phyloP scores from a whole-genome alignment of 2,797 vertebrate species.

The Pantherophis alleghaniensis region DNA sequence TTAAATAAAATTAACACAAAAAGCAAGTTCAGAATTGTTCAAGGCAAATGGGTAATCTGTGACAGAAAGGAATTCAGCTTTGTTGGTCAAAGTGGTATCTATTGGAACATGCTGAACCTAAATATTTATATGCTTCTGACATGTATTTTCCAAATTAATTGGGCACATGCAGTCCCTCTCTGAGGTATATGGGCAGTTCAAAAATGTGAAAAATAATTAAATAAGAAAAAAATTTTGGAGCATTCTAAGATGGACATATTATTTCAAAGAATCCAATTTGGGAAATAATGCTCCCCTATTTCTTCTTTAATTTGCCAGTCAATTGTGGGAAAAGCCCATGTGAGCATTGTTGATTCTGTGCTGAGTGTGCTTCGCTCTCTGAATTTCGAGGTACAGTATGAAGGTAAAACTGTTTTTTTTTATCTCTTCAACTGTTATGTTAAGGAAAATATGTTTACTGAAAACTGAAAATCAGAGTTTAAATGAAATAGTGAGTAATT shows the following conservation, averaged over 20 bases:
- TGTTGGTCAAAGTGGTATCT: neutral
- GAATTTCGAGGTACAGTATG: conserved; percentile 76
- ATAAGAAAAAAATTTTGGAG: neutral
- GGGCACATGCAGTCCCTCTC: neutral
- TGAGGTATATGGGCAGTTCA: neutral
- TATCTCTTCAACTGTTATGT: neutral
- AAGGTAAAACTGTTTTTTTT: conserved; percentile 68
- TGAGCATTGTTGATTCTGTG: conserved; percentile 70
- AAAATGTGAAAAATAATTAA: neutral
- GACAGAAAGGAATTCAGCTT: neutral
- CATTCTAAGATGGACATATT: neutral
- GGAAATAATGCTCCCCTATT: neutral
- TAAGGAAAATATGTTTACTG: neutral
- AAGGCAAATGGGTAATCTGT: neutral
- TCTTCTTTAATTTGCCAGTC: conserved; percentile 58
- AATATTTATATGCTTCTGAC: neutral
- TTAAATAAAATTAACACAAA: neutral
- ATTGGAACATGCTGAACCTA: neutral
- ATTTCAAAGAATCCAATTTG: neutral
- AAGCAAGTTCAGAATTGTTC: neutral
- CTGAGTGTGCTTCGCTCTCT: conserved; percentile 71
- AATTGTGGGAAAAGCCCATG: conserved; percentile 63
- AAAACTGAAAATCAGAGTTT: neutral
- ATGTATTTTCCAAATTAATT: neutral
- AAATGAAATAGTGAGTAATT: neutral